Evolutionary conservation across 2,797 vertebrate species (phyloP).

Genomic region (Antennarius maculatus): DNA sequence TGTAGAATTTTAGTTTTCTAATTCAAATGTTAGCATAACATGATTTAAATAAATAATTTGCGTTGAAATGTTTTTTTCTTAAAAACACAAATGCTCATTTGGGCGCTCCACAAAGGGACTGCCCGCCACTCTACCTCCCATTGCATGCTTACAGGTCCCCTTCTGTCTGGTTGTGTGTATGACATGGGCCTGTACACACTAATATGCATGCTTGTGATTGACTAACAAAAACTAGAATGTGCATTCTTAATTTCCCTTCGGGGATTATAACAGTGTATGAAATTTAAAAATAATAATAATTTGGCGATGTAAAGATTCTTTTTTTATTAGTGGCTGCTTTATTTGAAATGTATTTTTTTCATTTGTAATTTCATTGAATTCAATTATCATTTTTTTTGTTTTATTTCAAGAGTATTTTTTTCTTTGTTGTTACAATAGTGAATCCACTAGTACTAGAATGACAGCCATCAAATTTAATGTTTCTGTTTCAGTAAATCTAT

Average conservation of each 20-base stretch:
- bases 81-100: background rate
- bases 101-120: too few species aligned
- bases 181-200: too few species aligned
- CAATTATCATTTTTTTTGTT: background rate
- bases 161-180: too few species aligned
- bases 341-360: background rate
- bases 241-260: too few species aligned
- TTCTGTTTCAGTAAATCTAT: slow-evolving; percentile 6
- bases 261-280: too few species aligned
- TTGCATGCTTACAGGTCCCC: too few species aligned
- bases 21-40: too few species aligned
- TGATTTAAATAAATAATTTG: background rate
- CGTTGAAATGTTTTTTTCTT: background rate
- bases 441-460: background rate
- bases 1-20: background rate
- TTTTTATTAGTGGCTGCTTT: background rate
- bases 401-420: background rate
- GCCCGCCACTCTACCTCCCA: too few species aligned
- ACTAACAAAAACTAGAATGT: too few species aligned
- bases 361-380: background rate
- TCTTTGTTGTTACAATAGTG: background rate
- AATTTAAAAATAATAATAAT: background rate
- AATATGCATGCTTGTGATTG: too few species aligned
- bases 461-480: background rate
- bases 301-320: background rate